Evolutionary conservation across 2,797 vertebrate species (phyloP), one percentile per base, ranked within the genome.

Genomic region (Argya squamiceps): DNA sequence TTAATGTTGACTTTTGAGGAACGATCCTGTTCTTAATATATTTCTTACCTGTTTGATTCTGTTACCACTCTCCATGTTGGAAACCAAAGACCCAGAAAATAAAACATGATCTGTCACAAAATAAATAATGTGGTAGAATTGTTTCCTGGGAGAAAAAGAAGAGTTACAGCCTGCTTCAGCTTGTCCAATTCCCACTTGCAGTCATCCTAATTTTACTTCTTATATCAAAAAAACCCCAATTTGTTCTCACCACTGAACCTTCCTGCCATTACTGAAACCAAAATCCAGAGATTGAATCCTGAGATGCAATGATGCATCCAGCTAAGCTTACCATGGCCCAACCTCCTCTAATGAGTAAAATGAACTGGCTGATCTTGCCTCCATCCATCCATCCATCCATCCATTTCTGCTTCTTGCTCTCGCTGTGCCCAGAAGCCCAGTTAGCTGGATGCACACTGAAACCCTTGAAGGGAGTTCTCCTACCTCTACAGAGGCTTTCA

Each of bases 361-460:
- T 8, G 8, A 88, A 34, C 9, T 3, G 1, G 7, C 30, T 1
- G 3, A 44, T 64, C 59, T 50, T 77, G 8, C 37, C 47, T 60
- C 36, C 53, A 81, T 21, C 27, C 36, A 39, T 16, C 34, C 50
- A 6, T 60, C 36, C 53, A 81, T 21, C 27, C 36, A 39, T 16
- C 34, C 50, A 6, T 5, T 3, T 21, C 30, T 41, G 32, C 18
- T 43, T 39, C 62, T n/a, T 69, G 15, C 52, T 80, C 34, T 79
- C 0, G 0, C 55, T 76, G 7, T 23, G 60, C 15, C 41, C 49
- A 65, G 50, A 4, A 56, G 26, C 12, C 22, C 60, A 14, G 39
- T 27, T 34, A 62, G 43, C 47, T 16, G 32, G 24, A 55, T 27
- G 10, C 1, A 4, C 34, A 8, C 18, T 39, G 36, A 23, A 67